Percentiles rank a stretch among this genome's conserved stretches.
These are phyloP conservation scores for Acrocephalus kingi DNA, from an alignment of 2,113 vertebrate species.

Conservation along the genomic window DNA sequence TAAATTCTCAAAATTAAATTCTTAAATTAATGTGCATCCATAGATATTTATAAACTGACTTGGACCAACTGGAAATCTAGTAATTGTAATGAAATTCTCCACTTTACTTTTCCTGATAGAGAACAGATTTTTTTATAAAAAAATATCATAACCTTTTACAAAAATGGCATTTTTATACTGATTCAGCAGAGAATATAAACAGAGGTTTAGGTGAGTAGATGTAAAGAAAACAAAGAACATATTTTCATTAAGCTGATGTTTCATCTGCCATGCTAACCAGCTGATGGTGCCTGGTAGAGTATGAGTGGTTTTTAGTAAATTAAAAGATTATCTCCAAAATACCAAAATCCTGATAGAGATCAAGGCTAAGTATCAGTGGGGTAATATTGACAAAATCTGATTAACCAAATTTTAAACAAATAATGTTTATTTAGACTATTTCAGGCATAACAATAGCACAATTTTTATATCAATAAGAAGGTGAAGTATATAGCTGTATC, in stretches of 20 bases:
- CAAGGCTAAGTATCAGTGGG: neutral
- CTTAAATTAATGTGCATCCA: neutral
- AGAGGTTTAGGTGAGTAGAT: neutral
- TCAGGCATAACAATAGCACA: neutral
- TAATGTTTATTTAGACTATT: neutral
- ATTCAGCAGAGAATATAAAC: neutral
- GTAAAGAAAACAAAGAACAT: neutral
- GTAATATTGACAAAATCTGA: neutral
- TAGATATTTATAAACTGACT: neutral
- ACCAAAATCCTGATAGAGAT: neutral
- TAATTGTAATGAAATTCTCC: neutral
- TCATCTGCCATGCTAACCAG: neutral
- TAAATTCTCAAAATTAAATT: neutral
- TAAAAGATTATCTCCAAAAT: neutral
- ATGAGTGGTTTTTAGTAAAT: neutral
- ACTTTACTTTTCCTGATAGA: neutral
- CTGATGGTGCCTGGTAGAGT: neutral
- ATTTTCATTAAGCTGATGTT: neutral
- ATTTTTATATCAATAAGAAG: neutral
- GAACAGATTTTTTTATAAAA: neutral
- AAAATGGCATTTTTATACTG: neutral
- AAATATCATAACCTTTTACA: neutral
- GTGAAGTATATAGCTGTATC: neutral
- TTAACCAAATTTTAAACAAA: neutral
- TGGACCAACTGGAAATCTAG: neutral